Percentiles rank a stretch among this genome's conserved stretches.
Conservation (phyloP, 2,888 invertebrate species). For the Temnothorax ravouxi region DNA sequence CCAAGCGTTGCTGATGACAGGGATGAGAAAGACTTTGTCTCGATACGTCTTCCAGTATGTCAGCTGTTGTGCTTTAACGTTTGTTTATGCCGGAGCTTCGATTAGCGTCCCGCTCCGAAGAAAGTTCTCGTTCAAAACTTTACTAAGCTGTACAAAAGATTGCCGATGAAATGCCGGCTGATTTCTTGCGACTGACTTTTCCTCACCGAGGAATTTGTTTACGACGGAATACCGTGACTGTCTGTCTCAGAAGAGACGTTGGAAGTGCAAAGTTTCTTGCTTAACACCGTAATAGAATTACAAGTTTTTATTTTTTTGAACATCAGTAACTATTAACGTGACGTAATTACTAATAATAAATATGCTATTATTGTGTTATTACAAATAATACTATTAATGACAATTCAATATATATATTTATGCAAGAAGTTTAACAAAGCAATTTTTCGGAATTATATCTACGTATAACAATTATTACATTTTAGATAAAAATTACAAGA, state of each 20-base stretch:
- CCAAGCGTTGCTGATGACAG: neutral
- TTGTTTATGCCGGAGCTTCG: constrained; percentile 41
- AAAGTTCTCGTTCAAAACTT: constrained; percentile 43
- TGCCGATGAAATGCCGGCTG: constrained; percentile 30
- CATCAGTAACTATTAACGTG: neutral
- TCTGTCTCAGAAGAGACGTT: neutral
- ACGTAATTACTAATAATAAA: neutral
- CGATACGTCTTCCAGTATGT: neutral
- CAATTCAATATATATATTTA: neutral
- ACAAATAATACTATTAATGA: neutral
- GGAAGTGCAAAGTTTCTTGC: constrained; percentile 15
- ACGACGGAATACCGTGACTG: neutral
- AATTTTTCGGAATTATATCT: neutral
- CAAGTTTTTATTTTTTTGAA: neutral
- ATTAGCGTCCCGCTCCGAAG: constrained; percentile 4
- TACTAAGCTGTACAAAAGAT: constrained; percentile 36
- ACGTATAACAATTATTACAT: neutral
- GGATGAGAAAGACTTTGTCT: neutral
- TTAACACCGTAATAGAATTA: constrained; percentile 6
- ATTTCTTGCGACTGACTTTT: constrained; percentile 51
- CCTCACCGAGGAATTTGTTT: constrained; percentile 52
- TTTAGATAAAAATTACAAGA: neutral
- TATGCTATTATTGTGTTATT: neutral
- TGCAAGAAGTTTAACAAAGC: neutral
- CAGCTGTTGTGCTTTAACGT: constrained; percentile 25